Percentiles rank a stretch among this genome's conserved stretches.
phyloP scores from a whole-genome alignment of 2,797 vertebrate genomes.

The Morelia viridis region DNA sequence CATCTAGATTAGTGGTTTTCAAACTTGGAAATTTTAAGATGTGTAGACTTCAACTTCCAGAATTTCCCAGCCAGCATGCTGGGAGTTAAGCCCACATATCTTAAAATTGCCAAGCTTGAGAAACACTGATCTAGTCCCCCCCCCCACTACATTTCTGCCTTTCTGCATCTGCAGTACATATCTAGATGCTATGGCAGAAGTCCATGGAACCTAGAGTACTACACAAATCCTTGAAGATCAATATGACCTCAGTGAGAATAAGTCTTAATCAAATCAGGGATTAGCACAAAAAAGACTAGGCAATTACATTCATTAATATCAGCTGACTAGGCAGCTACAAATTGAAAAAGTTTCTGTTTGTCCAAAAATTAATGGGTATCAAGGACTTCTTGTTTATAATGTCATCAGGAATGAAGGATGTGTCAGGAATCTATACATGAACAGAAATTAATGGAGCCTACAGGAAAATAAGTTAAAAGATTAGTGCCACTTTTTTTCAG shows the following conservation, averaged over 20 bases:
- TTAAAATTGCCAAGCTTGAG: background rate
- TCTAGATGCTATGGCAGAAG: no score
- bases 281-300: background rate
- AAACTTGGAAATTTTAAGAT: background rate
- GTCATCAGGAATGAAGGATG: constrained; percentile 29
- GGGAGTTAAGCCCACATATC: background rate
- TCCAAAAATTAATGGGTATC: constrained; percentile 27
- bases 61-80: background rate
- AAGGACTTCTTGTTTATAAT: constrained; percentile 35
- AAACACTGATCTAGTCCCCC: background rate
- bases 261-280: background rate
- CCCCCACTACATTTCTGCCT: background rate
- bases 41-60: background rate
- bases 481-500: constrained; percentile 32
- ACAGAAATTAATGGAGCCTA: constrained; percentile 33
- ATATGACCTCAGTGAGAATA: background rate
- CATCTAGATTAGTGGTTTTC: background rate
- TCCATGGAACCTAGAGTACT: background rate
- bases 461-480: constrained; percentile 48
- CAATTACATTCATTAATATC: constrained; percentile 1
- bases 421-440: constrained; percentile 29
- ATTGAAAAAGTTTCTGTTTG: constrained; percentile 29
- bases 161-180: background rate
- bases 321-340: background rate
- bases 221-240: background rate